These are phyloP conservation scores for Lasioglossum malachurum DNA, from an alignment of 2,888 invertebrate species.

Conservation along the genomic window DNA sequence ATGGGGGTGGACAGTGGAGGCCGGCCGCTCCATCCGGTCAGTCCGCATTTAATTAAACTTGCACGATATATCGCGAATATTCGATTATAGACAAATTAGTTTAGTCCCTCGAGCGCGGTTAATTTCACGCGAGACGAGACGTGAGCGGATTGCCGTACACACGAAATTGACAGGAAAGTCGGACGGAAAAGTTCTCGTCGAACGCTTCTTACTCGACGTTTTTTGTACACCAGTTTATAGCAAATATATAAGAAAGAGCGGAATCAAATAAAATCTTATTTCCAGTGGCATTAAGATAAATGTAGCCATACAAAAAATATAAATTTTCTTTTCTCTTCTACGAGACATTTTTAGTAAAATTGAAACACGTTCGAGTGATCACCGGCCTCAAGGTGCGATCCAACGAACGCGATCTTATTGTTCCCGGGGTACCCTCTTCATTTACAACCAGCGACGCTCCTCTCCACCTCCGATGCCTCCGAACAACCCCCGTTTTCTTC, in stretches of 20 bases:
- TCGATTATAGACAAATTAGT: conserved; percentile 77
- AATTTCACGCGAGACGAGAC: conserved; percentile 72
- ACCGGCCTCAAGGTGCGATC: conserved; percentile 53
- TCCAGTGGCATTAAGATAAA: no score
- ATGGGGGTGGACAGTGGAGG: conserved; percentile 19
- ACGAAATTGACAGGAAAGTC: conserved; percentile 34
- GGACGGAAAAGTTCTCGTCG: conserved; percentile 15
- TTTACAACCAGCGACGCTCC: conserved; percentile 36
- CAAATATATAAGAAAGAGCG: no score
- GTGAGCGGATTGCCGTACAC: conserved; percentile 58
- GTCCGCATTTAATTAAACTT: conserved; percentile 77
- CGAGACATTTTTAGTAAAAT: no score
- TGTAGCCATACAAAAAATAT: no score
- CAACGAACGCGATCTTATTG: conserved; percentile 69
- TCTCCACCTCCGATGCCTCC: background rate
- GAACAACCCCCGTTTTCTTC: conserved; percentile 55
- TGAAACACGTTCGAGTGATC: conserved; percentile 74
- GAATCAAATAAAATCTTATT: no score
- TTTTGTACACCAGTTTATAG: no score
- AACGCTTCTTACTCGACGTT: background rate
- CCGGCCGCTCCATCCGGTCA: conserved; percentile 65
- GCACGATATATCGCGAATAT: conserved; percentile 75
- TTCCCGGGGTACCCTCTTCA: conserved; percentile 59
- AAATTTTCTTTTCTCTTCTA: no score
- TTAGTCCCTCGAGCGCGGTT: conserved; percentile 74